Evolutionary conservation across 2,888 invertebrate species (phyloP).

Genomic region (Caradrina kadenii): DNA sequence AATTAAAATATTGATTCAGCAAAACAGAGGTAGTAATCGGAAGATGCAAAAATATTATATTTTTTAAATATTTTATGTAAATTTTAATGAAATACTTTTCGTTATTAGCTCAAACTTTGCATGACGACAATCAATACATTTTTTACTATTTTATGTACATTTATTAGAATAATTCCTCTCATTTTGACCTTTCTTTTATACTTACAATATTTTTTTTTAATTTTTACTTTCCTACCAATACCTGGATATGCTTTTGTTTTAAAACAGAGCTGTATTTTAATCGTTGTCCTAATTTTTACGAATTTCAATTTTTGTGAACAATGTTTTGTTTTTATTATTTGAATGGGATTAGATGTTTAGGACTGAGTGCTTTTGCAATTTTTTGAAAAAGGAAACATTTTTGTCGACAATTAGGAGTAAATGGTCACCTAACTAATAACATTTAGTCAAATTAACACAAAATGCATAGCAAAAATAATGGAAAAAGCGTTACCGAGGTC

Average conservation of each 20-base stretch:
- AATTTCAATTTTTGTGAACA: background rate
- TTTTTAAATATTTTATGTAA: slow-evolving; percentile 41
- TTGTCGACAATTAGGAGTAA: slow-evolving; percentile 17
- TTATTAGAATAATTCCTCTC: slow-evolving; percentile 89
- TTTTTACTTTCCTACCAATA: slow-evolving; percentile 77
- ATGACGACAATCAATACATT: slow-evolving; percentile 76
- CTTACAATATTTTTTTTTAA: slow-evolving; percentile 79
- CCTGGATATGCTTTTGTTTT: slow-evolving; percentile 83
- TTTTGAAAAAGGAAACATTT: slow-evolving; percentile 1
- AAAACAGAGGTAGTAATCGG: slow-evolving; percentile 69
- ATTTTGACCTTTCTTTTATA: slow-evolving; percentile 88
- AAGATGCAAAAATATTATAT: slow-evolving; percentile 66
- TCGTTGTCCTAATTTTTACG: slow-evolving; percentile 19
- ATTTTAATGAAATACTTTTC: slow-evolving; percentile 50
- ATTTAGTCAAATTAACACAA: slow-evolving; percentile 58
- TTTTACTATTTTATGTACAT: slow-evolving; percentile 85
- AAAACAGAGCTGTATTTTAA: slow-evolving; percentile 56
- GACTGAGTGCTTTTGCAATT: background rate
- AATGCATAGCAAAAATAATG: slow-evolving; percentile 85
- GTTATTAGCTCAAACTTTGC: slow-evolving; percentile 71
- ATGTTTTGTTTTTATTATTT: slow-evolving; percentile 6
- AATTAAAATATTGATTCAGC: slow-evolving; percentile 47
- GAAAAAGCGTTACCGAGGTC: slow-evolving; percentile 67
- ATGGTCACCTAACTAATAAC: slow-evolving; percentile 63
- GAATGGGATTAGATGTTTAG: background rate